phyloP scores from a whole-genome alignment of 2,888 invertebrate genomes.

The Trissoscelio sp. region DNA sequence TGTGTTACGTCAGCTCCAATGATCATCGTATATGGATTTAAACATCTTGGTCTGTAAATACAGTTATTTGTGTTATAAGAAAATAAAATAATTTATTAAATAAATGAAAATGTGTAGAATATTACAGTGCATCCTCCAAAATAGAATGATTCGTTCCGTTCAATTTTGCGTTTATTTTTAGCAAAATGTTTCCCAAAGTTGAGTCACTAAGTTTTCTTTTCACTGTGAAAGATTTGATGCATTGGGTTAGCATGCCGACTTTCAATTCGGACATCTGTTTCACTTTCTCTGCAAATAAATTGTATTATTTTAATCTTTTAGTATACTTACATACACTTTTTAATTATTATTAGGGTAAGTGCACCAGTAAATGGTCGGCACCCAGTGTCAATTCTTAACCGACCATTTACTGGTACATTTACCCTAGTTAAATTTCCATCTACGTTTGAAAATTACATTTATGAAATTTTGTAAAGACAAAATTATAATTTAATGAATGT shows the following conservation, averaged over 20 bases:
- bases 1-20: slow-evolving; percentile 97
- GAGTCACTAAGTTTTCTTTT: slow-evolving; percentile 82
- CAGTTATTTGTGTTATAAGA: background rate
- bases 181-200: slow-evolving; percentile 89
- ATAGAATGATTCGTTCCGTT: slow-evolving; percentile 90
- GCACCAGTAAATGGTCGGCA: no score
- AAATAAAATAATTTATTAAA: background rate
- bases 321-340: no score
- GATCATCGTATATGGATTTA: slow-evolving; percentile 86
- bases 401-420: no score
- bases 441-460: no score
- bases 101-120: no score
- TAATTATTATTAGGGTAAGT: no score
- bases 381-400: no score
- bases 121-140: no score
- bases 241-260: slow-evolving; percentile 90
- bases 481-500: no score
- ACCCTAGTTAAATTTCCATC: no score
- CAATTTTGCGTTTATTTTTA: slow-evolving; percentile 92
- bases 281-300: slow-evolving; percentile 83
- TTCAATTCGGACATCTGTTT: slow-evolving; percentile 89
- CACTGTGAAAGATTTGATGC: slow-evolving; percentile 86
- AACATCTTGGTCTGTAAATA: slow-evolving; percentile 82
- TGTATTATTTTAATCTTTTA: no score
- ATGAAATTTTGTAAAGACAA: no score